Percentiles rank a stretch among this genome's conserved stretches.
These are phyloP conservation scores for Pseudomyrmex sp. DNA, from an alignment of 1,140 invertebrate species.

Conservation along the genomic window DNA sequence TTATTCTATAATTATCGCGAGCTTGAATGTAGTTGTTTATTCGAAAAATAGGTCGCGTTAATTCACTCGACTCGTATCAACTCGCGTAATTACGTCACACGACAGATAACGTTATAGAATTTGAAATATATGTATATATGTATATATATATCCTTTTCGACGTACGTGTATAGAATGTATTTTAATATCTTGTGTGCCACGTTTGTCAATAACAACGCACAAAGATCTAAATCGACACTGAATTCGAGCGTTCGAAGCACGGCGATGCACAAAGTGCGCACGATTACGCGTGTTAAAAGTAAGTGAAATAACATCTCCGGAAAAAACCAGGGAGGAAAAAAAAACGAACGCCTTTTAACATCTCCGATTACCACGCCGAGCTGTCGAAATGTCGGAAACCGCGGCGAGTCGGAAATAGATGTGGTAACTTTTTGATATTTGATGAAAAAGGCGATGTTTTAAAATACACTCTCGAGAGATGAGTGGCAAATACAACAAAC, in stretches of 20 bases:
- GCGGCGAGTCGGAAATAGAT: neutral
- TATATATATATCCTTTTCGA: too few relatives aligned
- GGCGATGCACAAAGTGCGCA: too few relatives aligned
- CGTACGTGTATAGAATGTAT: too few relatives aligned
- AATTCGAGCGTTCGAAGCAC: neutral
- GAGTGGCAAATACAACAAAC: neutral
- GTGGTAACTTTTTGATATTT: neutral
- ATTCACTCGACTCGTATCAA: too few relatives aligned
- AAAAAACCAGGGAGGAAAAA: neutral
- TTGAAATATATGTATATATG: too few relatives aligned
- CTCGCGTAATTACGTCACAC: too few relatives aligned
- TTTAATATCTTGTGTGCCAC: too few relatives aligned
- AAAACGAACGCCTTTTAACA: neutral
- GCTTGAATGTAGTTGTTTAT: too few relatives aligned
- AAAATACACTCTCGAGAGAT: too few relatives aligned
- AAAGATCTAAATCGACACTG: neutral
- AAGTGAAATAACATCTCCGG: neutral
- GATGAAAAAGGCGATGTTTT: neutral
- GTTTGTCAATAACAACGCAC: neutral
- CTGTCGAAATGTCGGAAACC: conserved; percentile 19
- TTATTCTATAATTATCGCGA: too few relatives aligned
- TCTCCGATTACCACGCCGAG: conserved; percentile 28
- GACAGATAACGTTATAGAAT: too few relatives aligned
- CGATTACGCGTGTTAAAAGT: neutral
- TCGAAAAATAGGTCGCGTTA: too few relatives aligned